Conservation (phyloP, 2,113 vertebrate genomes). For the Phalacrocorax carbo region DNA sequence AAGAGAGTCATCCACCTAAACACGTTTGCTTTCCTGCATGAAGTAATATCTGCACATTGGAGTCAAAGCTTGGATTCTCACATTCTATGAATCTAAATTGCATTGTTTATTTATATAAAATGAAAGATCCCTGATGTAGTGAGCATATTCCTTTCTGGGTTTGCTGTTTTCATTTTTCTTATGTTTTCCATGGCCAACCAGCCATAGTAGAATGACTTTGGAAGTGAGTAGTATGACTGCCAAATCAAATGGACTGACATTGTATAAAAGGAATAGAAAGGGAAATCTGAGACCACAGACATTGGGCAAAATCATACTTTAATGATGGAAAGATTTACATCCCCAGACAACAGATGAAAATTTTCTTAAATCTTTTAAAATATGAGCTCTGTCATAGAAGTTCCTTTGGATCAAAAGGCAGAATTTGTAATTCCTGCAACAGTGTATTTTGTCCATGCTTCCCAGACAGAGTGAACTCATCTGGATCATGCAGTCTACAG, state of each 20-base stretch:
- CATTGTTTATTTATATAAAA: not conserved
- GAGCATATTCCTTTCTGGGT: not conserved
- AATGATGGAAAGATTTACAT: not conserved
- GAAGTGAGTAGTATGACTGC: not conserved
- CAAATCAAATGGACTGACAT: not conserved
- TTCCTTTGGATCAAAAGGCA: not conserved
- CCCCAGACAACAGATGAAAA: not conserved
- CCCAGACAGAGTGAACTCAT: conserved; percentile 32
- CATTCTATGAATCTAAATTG: not conserved
- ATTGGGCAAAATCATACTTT: not conserved
- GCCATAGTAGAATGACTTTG: not conserved
- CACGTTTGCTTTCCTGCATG: not conserved
- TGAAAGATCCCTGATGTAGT: not conserved
- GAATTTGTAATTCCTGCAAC: not conserved
- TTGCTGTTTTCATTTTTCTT: not conserved
- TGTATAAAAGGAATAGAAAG: not conserved
- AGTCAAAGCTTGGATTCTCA: not conserved
- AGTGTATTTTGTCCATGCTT: not conserved
- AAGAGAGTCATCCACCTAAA: not conserved
- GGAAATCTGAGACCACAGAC: not conserved
- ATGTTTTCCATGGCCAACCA: not conserved
- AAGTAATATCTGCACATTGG: not conserved
- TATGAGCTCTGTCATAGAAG: not conserved
- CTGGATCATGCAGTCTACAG: not conserved
- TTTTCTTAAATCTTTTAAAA: not conserved